Conservation (phyloP, 2,113 vertebrate species). For the Plotosus lineatus region DNA sequence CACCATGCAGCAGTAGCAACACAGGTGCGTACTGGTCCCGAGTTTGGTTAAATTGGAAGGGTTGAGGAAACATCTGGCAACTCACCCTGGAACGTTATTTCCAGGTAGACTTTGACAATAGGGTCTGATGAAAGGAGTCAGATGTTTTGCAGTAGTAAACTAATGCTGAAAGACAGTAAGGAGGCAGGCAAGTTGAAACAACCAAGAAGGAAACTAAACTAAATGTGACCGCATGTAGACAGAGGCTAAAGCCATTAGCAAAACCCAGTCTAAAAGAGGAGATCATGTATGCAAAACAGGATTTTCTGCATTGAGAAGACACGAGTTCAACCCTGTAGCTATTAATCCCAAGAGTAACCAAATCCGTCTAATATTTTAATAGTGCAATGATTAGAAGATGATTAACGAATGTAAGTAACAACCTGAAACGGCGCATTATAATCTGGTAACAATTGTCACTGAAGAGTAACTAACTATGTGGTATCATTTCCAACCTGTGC, state of each 20-base stretch:
- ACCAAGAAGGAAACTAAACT: not conserved
- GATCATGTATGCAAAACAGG: slow-evolving; percentile 2
- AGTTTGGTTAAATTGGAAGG: too few species aligned
- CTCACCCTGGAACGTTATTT: too few species aligned
- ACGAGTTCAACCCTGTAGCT: slow-evolving; percentile 23
- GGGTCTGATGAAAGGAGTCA: too few species aligned
- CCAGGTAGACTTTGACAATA: too few species aligned
- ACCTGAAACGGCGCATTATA: slow-evolving; percentile 35
- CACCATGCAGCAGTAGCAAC: too few species aligned
- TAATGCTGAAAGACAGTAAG: slow-evolving; percentile 49
- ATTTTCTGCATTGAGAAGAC: not conserved
- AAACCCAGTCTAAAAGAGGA: not conserved
- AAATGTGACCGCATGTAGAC: slow-evolving; percentile 34
- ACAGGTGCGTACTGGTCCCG: too few species aligned
- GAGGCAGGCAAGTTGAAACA: slow-evolving; percentile 34
- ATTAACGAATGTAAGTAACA: slow-evolving; percentile 50
- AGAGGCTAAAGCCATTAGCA: slow-evolving; percentile 18
- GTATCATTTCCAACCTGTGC: slow-evolving; percentile 49
- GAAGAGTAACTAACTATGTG: slow-evolving; percentile 50
- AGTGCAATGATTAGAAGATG: slow-evolving; percentile 34
- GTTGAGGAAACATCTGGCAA: too few species aligned
- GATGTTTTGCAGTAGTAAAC: slow-evolving; percentile 44
- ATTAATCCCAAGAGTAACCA: slow-evolving; percentile 20
- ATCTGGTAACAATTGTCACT: slow-evolving; percentile 28
- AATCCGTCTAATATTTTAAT: slow-evolving; percentile 35